A percentile compares a stretch with the other conserved stretches of the same genome.
Evolutionary conservation across 2,113 vertebrate species (phyloP).

Genomic region (Galemys pyrenaicus): DNA sequence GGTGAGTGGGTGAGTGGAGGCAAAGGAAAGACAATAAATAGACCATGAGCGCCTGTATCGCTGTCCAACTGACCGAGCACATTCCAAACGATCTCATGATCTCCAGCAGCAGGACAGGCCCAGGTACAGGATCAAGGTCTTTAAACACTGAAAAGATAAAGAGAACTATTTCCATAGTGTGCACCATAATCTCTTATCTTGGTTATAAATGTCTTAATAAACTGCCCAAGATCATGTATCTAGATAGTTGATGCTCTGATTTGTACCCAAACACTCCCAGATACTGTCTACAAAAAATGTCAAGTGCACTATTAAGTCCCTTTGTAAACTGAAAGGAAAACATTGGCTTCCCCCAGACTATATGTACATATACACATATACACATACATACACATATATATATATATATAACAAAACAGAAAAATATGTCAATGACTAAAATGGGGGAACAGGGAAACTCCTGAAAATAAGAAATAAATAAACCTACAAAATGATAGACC

Average conservation of each 20-base stretch:
- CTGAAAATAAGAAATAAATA: slow-evolving; percentile 13
- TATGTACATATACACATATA: too few species aligned
- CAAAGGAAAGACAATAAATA: not conserved
- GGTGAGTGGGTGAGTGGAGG: not conserved
- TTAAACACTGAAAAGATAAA: not conserved
- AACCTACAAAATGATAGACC: slow-evolving; percentile 4
- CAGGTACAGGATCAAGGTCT: not conserved
- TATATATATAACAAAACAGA: not conserved
- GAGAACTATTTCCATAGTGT: not conserved
- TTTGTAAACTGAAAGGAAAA: slow-evolving; percentile 39
- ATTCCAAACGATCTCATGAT: not conserved
- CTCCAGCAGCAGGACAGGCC: not conserved
- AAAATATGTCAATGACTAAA: not conserved
- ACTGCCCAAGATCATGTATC: not conserved
- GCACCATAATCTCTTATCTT: not conserved
- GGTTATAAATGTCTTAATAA: not conserved
- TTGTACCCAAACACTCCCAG: not conserved
- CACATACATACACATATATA: too few species aligned
- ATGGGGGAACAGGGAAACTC: not conserved
- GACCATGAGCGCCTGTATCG: not conserved
- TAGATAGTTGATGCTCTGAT: not conserved
- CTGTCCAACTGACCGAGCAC: not conserved
- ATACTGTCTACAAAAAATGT: not conserved
- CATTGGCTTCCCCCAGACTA: not conserved
- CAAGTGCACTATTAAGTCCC: not conserved